Conservation (phyloP, 2,113 vertebrate species). For the Anguilla japonica region DNA sequence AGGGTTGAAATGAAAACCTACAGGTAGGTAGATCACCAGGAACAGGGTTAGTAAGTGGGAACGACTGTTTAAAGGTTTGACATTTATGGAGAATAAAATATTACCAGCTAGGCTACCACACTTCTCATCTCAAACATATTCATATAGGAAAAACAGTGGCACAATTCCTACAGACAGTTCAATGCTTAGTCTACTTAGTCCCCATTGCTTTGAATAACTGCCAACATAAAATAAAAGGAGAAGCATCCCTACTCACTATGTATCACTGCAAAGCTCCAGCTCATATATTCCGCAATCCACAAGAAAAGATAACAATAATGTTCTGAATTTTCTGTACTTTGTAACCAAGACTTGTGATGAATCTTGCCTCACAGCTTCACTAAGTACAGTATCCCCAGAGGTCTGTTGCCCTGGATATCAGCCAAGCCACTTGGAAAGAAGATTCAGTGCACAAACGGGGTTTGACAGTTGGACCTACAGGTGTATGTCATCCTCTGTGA, state of each 20-base stretch:
- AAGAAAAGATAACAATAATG: conserved; percentile 8
- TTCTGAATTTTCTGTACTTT: neutral
- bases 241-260: neutral
- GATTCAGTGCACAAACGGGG: neutral
- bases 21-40: no score
- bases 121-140: no score
- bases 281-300: neutral
- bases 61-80: neutral
- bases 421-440: neutral
- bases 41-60: no score
- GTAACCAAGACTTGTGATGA: neutral
- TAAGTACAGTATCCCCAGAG: neutral
- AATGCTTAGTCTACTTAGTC: neutral
- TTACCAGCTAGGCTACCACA: no score
- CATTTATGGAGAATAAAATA: neutral
- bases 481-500: neutral
- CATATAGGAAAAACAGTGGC: no score
- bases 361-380: neutral
- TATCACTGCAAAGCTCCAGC: neutral
- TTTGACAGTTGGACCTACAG: neutral
- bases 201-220: neutral
- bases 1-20: no score
- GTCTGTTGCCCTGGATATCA: conserved; percentile 12
- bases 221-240: neutral
- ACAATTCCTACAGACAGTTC: neutral